Base-by-base conservation (phyloP, 2,113 vertebrate genomes). In the Sterrhoptilus dennistouni region DNA sequence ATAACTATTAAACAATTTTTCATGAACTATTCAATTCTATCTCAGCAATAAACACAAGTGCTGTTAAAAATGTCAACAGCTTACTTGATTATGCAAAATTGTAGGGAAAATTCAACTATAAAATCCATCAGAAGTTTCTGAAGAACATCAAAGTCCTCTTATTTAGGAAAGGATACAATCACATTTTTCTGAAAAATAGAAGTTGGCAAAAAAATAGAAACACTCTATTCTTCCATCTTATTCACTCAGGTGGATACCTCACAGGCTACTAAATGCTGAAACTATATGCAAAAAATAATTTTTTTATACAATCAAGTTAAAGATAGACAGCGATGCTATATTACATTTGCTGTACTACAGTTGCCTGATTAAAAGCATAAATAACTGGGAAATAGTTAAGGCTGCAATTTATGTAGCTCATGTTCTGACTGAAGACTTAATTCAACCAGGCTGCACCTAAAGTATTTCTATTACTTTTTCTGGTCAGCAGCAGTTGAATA, bases 71-170 rank as follows among this genome's bases (percentile, higher is more conserved):
- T 85, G 35, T 88, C 93, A 95, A 96, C 93, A 93, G 95, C 95
- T 97, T 96, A 97, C 91, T 97, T 97, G 95, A 96, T 96, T 96
- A 95, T 94, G 96, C 78, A 96, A 96, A 96, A 96, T 85, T 96
- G 93, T 94, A 95, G 87, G 87, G 89, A 95, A 97, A 96, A 96
- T 96, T 97, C 95, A 95, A 96, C 93, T 97, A 97, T 2, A 95
- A 95, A 95, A 87, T 96, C 95, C 95, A 97, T 88, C 94, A 96
- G 89, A 95, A 74, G 95, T 93, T 96, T 95, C 87, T 93, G 95
- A 97, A 97, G 95, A 96, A 96, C 95, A 96, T 84, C 95, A 95
- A 93, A 95, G 93, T 96, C 95, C 95, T 94, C 90, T 95, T 89
- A 94, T 29, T 95, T 96, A 97, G 95, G 90, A 96, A 96, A 97